Evolutionary conservation across 2,113 vertebrate genomes (phyloP).

Genomic region (Zosterops lateralis): DNA sequence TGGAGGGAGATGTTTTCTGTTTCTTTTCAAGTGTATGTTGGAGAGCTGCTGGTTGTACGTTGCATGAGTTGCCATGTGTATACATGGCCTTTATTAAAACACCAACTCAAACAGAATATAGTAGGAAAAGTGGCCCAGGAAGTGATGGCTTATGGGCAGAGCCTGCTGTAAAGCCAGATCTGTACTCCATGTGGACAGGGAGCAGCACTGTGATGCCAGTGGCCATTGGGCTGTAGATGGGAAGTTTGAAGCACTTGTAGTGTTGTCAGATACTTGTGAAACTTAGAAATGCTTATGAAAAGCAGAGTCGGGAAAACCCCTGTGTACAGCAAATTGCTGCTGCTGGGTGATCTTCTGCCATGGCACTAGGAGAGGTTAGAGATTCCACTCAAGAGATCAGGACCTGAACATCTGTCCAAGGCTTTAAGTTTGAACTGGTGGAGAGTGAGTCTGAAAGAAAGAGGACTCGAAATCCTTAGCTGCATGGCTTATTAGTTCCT

Average conservation of each 20-base stretch:
- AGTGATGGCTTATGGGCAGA: neutral
- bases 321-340: neutral
- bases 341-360: neutral
- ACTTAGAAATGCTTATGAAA: neutral
- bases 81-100: neutral
- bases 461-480: neutral
- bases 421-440: neutral
- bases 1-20: neutral
- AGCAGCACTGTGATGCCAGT: neutral
- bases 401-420: neutral
- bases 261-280: neutral
- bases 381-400: neutral
- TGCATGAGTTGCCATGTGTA: neutral
- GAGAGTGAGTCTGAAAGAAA: neutral
- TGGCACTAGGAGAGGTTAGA: neutral
- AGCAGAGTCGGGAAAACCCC: neutral
- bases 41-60: neutral
- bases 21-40: neutral
- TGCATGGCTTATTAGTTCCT: neutral
- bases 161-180: neutral
- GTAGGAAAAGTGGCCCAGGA: neutral
- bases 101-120: neutral
- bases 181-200: accelerated
- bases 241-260: neutral
- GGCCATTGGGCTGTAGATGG: neutral